phyloP scores from a whole-genome alignment of 2,888 invertebrate species.

The Drosophila conformis region DNA sequence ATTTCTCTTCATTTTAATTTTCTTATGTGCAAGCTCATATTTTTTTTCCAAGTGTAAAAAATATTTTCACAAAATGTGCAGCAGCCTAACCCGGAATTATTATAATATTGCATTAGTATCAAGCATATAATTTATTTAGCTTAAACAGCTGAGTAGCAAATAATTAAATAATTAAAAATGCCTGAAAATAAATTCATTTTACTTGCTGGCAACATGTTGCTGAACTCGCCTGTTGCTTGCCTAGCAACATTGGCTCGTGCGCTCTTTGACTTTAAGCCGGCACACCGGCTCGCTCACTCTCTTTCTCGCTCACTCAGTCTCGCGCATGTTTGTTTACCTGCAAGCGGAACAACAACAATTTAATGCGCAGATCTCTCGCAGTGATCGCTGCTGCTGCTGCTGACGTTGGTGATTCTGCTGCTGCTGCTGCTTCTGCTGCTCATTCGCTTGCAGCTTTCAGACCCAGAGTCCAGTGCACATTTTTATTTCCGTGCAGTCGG shows the following conservation, averaged over 20 bases:
- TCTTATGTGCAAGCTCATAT: neutral
- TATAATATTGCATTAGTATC: neutral
- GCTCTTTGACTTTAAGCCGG: constrained; percentile 56
- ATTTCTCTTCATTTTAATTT: neutral
- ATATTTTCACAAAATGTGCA: neutral
- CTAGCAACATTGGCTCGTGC: constrained; percentile 66
- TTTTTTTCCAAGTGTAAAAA: neutral
- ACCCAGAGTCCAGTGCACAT: constrained; percentile 42
- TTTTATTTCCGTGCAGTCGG: constrained; percentile 65
- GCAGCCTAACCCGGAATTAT: neutral
- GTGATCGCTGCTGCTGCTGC: constrained; percentile 38
- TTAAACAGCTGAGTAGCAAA: neutral
- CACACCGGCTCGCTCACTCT: constrained; percentile 51
- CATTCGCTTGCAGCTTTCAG: constrained; percentile 28
- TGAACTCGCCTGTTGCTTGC: neutral
- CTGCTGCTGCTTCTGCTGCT: constrained; percentile 13
- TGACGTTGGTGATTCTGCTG: constrained; percentile 17
- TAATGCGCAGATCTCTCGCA: constrained; percentile 45
- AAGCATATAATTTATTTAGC: neutral
- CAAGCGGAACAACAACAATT: constrained; percentile 47
- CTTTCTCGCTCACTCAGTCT: constrained; percentile 4
- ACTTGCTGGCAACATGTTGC: constrained; percentile 42
- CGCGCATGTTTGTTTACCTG: constrained; percentile 40
- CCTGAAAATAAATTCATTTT: neutral
- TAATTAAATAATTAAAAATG: constrained; percentile 1